Conservation (phyloP, 1,140 invertebrate genomes). For the Drosophila orena region DNA sequence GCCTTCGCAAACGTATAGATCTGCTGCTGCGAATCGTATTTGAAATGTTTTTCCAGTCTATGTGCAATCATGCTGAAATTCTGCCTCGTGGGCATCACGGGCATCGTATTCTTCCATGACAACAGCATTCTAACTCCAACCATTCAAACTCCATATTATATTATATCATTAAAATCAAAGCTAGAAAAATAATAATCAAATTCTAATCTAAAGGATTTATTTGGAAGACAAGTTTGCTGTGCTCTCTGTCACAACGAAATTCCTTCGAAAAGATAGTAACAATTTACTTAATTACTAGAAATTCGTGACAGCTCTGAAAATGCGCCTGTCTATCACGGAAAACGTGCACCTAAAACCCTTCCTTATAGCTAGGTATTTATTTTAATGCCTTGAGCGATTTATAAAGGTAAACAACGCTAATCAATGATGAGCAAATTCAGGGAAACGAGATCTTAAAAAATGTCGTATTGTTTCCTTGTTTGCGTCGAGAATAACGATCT, state of each 20-base stretch:
- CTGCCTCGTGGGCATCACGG: constrained; percentile 10
- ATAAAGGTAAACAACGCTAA: background rate
- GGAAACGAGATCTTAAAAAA: background rate
- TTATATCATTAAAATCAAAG: too few species aligned
- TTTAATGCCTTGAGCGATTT: background rate
- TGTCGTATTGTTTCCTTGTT: background rate
- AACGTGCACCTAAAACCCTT: constrained; percentile 1
- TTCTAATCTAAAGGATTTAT: background rate
- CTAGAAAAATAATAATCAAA: too few species aligned
- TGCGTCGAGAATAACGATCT: too few species aligned
- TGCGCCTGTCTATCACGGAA: background rate
- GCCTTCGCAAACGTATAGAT: constrained; percentile 1
- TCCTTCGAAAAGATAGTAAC: constrained; percentile 15
- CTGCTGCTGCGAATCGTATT: constrained; percentile 3
- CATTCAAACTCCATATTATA: too few species aligned
- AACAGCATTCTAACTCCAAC: background rate
- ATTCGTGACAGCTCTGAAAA: constrained; percentile 2
- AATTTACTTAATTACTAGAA: background rate
- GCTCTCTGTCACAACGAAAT: constrained; percentile 8
- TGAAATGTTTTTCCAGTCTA: background rate
- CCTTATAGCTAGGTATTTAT: background rate
- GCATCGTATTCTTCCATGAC: too few species aligned
- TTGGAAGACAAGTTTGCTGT: background rate
- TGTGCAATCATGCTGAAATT: background rate
- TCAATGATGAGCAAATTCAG: background rate